Conservation (phyloP, 2,113 vertebrate species). For the Rissa tridactyla region DNA sequence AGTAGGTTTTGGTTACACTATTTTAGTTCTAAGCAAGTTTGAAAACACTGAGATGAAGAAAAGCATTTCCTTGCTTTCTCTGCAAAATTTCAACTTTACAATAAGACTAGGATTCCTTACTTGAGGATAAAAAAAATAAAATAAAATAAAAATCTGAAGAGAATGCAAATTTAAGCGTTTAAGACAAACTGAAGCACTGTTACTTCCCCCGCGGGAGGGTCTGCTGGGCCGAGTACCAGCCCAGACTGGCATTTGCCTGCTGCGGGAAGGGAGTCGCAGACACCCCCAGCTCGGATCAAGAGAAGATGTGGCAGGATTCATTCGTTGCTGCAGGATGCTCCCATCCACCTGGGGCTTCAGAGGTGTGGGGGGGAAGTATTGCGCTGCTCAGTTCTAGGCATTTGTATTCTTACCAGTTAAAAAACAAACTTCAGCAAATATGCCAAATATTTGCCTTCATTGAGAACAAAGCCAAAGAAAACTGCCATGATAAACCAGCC, state of each 20-base stretch:
- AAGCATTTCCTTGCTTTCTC: not conserved
- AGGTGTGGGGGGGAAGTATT: not conserved
- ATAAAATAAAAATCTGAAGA: not conserved
- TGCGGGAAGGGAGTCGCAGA: not conserved
- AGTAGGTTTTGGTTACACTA: not conserved
- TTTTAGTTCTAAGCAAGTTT: not conserved
- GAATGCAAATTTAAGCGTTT: not conserved
- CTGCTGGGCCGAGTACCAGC: not conserved
- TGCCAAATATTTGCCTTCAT: not conserved
- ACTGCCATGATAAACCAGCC: not conserved
- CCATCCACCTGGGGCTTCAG: not conserved
- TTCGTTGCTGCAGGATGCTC: not conserved
- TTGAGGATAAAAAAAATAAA: not conserved
- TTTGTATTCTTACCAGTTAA: not conserved
- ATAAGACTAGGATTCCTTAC: not conserved
- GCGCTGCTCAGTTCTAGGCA: not conserved
- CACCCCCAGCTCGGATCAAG: not conserved
- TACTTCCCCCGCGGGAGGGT: not conserved
- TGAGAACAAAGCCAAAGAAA: constrained; percentile 31
- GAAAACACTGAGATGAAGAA: not conserved
- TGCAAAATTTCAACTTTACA: not conserved
- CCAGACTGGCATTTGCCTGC: not conserved
- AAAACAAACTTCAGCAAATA: not conserved
- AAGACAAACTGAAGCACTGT: not conserved
- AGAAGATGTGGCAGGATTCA: not conserved